Evolutionary conservation across 2,888 invertebrate species (phyloP).

Genomic region (Sminthurinus aureus): DNA sequence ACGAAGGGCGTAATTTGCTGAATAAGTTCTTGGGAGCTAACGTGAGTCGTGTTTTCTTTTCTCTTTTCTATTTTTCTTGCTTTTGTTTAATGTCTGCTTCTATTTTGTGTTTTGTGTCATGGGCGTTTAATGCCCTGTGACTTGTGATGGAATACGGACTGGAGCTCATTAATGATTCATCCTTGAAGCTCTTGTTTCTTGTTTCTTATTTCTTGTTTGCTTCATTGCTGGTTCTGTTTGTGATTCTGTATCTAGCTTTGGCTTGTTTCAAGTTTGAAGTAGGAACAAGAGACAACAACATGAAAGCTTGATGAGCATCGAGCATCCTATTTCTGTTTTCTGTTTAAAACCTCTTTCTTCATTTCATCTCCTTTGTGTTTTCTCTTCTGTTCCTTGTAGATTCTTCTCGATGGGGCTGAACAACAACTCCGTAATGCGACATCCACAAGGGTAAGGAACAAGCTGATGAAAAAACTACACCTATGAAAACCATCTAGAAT

Average conservation of each 20-base stretch:
- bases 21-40: constrained; percentile 86
- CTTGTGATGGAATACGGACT: no score
- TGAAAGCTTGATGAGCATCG: constrained; percentile 16
- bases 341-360: constrained; percentile 11
- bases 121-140: background rate
- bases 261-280: no score
- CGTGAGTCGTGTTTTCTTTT: constrained; percentile 63
- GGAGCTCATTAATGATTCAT: constrained; percentile 26
- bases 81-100: background rate
- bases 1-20: constrained; percentile 70
- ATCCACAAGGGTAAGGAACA: constrained; percentile 9
- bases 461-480: background rate
- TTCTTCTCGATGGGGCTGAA: constrained; percentile 37
- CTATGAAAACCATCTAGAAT: background rate
- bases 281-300: background rate
- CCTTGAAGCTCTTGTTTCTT: no score
- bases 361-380: constrained; percentile 12
- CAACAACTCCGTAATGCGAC: constrained; percentile 6
- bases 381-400: constrained; percentile 6
- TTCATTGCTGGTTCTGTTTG: no score
- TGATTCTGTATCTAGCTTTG: no score
- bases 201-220: no score
- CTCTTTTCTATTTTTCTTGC: background rate
- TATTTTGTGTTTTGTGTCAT: background rate
- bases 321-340: background rate